Evolutionary conservation across 37 sponge, comb jelly and placozoan genomes (phyloP).

Genomic region (Agelas oroides): DNA sequence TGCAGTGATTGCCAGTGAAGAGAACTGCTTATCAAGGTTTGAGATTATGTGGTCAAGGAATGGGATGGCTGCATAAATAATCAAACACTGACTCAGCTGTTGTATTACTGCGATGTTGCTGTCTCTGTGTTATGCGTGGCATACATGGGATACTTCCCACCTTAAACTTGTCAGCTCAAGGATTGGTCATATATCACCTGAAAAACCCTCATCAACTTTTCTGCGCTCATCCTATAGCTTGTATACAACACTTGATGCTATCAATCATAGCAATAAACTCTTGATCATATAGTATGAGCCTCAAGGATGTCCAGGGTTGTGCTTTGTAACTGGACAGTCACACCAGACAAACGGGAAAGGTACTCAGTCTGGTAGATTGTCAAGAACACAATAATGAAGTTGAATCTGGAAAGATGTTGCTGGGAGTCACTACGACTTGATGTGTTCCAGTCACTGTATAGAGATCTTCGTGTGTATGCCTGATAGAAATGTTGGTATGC

Average conservation of each 20-base stretch:
- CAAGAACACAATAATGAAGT: slow-evolving; percentile 23
- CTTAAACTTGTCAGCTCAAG: slow-evolving; percentile 34
- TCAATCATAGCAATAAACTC: too few species aligned
- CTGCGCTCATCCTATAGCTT: slow-evolving; percentile 29
- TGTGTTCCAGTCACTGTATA: slow-evolving; percentile 43
- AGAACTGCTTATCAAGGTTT: slow-evolving; percentile 25
- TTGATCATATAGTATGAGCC: slow-evolving; percentile 50
- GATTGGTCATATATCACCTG: slow-evolving; percentile 35
- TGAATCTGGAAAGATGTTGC: slow-evolving; percentile 39
- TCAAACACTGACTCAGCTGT: background rate
- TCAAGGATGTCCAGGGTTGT: slow-evolving; percentile 50
- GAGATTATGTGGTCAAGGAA: slow-evolving; percentile 47
- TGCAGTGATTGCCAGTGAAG: slow-evolving; percentile 4
- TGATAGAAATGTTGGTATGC: slow-evolving; percentile 67
- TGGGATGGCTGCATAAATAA: slow-evolving; percentile 39
- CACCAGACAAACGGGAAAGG: slow-evolving; percentile 37
- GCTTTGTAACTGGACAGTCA: slow-evolving; percentile 57
- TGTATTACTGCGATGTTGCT: slow-evolving; percentile 53
- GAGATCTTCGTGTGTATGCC: slow-evolving; percentile 25
- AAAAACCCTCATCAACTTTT: slow-evolving; percentile 40
- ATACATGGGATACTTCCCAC: slow-evolving; percentile 22
- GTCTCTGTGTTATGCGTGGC: slow-evolving; percentile 49
- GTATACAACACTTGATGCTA: too few species aligned
- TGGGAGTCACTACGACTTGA: slow-evolving; percentile 30
- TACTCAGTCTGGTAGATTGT: background rate